Evolutionary conservation across 2,113 vertebrate species (phyloP).

Genomic region (Saccopteryx bilineata): DNA sequence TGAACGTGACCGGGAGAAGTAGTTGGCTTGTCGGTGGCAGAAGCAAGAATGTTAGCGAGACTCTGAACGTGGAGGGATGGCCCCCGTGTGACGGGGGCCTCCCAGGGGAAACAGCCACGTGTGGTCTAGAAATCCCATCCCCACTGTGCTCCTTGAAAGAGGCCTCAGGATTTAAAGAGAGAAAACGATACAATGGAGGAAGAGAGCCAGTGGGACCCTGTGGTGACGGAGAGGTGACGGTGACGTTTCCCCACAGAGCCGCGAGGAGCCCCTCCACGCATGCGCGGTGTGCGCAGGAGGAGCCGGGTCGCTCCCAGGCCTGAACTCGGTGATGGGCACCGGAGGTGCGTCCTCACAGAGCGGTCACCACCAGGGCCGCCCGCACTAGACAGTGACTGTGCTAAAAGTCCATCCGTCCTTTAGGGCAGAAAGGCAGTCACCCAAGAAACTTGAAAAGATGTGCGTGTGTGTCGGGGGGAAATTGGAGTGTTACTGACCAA

Average conservation of each 20-base stretch:
- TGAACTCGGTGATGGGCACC: neutral
- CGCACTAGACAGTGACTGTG: rapidly evolving
- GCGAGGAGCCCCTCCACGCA: too few species aligned
- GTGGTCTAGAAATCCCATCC: neutral
- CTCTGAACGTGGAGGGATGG: neutral
- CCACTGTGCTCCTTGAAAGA: neutral
- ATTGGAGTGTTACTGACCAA: neutral
- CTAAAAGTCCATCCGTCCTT: neutral
- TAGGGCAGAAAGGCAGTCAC: neutral
- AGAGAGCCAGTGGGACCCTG: neutral
- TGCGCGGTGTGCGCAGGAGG: neutral
- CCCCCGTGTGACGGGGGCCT: neutral
- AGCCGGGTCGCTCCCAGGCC: too few species aligned
- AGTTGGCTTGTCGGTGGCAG: neutral
- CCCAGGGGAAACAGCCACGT: neutral
- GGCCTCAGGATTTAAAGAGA: neutral
- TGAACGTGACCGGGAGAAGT: neutral
- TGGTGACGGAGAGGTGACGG: neutral
- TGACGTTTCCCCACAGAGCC: too few species aligned
- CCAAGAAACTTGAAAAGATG: neutral
- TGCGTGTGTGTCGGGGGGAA: neutral
- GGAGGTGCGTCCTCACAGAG: neutral
- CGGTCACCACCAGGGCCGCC: neutral
- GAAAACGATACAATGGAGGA: neutral
- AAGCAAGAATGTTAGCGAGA: neutral